These are phyloP conservation scores for Lycodopsis pacificus DNA, from an alignment of 2,797 vertebrate genomes.

Conservation along the genomic window DNA sequence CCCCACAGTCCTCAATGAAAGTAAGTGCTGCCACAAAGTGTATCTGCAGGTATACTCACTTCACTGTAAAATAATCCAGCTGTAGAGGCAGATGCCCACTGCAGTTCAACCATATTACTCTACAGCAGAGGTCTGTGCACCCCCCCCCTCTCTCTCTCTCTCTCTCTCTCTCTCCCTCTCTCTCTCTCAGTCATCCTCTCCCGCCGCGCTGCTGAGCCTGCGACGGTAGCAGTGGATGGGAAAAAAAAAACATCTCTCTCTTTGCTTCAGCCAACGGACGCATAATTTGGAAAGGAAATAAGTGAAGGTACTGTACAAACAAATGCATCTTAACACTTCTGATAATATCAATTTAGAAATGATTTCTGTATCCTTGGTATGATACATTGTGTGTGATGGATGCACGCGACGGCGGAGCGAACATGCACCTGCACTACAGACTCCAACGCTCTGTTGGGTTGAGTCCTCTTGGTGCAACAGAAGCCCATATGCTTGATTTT, in stretches of 20 bases:
- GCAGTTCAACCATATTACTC: constrained; percentile 70
- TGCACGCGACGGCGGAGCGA: constrained; percentile 39
- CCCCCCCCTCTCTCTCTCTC: constrained; percentile 29
- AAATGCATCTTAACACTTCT: neutral
- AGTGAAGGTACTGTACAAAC: constrained; percentile 69
- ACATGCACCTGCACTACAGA: constrained; percentile 69
- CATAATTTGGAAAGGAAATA: constrained; percentile 49
- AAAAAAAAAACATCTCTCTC: constrained; percentile 29
- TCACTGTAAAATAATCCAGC: constrained; percentile 5
- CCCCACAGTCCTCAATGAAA: constrained; percentile 2
- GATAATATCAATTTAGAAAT: neutral
- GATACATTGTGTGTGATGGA: constrained; percentile 42
- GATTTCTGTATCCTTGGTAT: neutral
- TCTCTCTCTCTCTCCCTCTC: constrained; percentile 32
- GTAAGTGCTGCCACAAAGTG: neutral
- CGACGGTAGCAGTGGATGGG: constrained; percentile 70
- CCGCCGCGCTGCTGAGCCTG: constrained; percentile 73
- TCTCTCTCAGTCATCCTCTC: constrained; percentile 64
- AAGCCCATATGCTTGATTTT: constrained; percentile 47
- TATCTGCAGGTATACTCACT: constrained; percentile 30
- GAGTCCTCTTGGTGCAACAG: constrained; percentile 72
- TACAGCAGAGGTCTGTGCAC: constrained; percentile 60
- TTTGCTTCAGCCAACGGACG: constrained; percentile 62
- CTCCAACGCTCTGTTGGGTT: constrained; percentile 49
- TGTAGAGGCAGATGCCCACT: constrained; percentile 56